Evolutionary conservation across 2,113 vertebrate genomes (phyloP), one percentile per base, ranked within the genome.

Genomic region (Montifringilla adamsi): DNA sequence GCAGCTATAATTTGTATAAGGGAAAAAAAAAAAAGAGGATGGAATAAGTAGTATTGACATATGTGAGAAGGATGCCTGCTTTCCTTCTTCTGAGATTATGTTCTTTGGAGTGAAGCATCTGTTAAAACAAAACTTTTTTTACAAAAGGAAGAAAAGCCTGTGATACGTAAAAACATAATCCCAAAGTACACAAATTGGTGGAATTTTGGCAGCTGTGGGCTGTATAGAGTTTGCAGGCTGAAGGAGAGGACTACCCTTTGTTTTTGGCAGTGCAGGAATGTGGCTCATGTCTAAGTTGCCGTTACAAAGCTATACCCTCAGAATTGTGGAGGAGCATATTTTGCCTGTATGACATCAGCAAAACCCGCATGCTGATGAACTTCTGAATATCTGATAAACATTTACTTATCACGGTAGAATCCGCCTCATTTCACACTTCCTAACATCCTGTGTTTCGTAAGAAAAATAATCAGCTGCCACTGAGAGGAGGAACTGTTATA

Each of bases 111-210:
- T 56, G 56, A 80, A 83, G 28, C 62, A 87, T 95, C 88, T 96
- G 79, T 94, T 97, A 86, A 96, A 96, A 95, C 17, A 10, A 41
- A 95, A 96, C 62, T 83, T 91, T 76, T 35, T 76, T 49, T 93
- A 92, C 28, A 66, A 77, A 79, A 53, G 47, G 70, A 85, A 91
- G 33, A 62, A 88, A 93, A 87, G 62, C 26, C 13, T 88, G 13
- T 43, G 37, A 37, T 79, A 58, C 5, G 15, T 44, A 87, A 85
- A 52, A 64, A 33, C 6, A 6, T 33, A 53, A 81, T 60, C 53
- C 52, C 13, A 41, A 46, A 58, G 12, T 31, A 16, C 53, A 30
- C 2, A 73, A 39, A 55, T 31, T 21, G 2, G 4, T 84, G 55
- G 66, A 23, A 59, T 87, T 91, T 50, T 87, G 19, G 15, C 33